phyloP scores from a whole-genome alignment of 2,888 invertebrate genomes.

The Cheilosia urbana region DNA sequence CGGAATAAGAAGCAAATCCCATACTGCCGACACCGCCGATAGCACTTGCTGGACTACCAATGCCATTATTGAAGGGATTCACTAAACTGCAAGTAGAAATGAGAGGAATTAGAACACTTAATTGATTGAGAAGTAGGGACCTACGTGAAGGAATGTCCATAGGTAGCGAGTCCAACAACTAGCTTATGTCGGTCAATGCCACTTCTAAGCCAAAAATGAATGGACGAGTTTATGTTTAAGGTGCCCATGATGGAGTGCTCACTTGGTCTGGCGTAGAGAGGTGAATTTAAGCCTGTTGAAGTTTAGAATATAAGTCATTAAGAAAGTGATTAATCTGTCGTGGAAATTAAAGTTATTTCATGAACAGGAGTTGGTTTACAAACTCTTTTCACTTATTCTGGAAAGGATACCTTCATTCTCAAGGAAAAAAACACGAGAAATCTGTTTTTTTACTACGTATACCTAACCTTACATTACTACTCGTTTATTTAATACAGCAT shows the following conservation, averaged over 20 bases:
- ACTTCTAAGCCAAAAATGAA: conserved; percentile 89
- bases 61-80: conserved; percentile 87
- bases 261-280: conserved; percentile 87
- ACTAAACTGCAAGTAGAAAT: conserved; percentile 84
- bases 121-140: conserved; percentile 63
- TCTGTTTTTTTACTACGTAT: too few relatives aligned
- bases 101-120: neutral
- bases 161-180: conserved; percentile 93
- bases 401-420: too few relatives aligned
- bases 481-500: too few relatives aligned
- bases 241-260: conserved; percentile 88
- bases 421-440: too few relatives aligned
- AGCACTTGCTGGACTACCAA: conserved; percentile 89
- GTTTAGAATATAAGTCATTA: neutral
- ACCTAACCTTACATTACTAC: too few relatives aligned
- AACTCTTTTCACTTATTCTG: too few relatives aligned
- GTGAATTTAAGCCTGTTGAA: conserved; percentile 89
- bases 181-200: conserved; percentile 92
- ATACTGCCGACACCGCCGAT: conserved; percentile 87
- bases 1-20: conserved; percentile 90
- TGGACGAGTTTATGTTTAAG: conserved; percentile 92
- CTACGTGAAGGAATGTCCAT: conserved; percentile 91
- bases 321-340: neutral
- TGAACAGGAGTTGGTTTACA: too few relatives aligned
- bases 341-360: too few relatives aligned